Base-by-base conservation (phyloP, 2,113 vertebrate species). In the Propithecus coquereli region DNA sequence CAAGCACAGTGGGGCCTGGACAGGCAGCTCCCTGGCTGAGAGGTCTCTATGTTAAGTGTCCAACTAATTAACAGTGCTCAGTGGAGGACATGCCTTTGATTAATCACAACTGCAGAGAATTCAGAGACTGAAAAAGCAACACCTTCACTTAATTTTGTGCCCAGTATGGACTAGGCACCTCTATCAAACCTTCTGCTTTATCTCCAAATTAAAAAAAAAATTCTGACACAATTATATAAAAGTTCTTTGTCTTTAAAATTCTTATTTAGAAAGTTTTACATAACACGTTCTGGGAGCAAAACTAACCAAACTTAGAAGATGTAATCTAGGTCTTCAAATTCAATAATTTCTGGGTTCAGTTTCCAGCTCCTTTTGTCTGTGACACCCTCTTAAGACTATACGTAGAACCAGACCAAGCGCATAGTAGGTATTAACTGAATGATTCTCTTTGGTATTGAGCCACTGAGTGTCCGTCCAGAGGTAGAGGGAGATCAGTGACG, bases 21-120 rank as follows among this genome's bases (percentile, higher is more conserved):
- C 27, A 6, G 50, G 52, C 22, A 88, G 93, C 25, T 79, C 79
- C 37, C 47, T 13, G 18, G 25, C 88, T 93, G 88, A 57, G 71
- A 96, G 93, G 88, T 83, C 63, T 96, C 88, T 45, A 52, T 70
- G 80, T 87, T 90, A 95, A 97, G 45, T 76, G 65, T 87, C 76
- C 76, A 91, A 61, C 54, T 97, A 95, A 97, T 97, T 96, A 96
- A 83, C 88, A 57, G 74, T 65, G 76, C 86, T 89, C 86, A 91
- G 61, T 88, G 63, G 92, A 97, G 65, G 66, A 82, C 70, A 30
- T 93, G 20, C 30, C 82, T 96, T 86, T 61, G 66, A 94, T 96
- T 86, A 96, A 92, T 74, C 82, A 92, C 45, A 91, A 81, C n/a
- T 86, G 40, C n/a, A 88, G 82, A 70, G 68, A 88, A 85, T 82